Percentiles rank a stretch among this genome's conserved stretches.
Evolutionary conservation across 2,113 vertebrate species (phyloP).

Genomic region (human): DNA sequence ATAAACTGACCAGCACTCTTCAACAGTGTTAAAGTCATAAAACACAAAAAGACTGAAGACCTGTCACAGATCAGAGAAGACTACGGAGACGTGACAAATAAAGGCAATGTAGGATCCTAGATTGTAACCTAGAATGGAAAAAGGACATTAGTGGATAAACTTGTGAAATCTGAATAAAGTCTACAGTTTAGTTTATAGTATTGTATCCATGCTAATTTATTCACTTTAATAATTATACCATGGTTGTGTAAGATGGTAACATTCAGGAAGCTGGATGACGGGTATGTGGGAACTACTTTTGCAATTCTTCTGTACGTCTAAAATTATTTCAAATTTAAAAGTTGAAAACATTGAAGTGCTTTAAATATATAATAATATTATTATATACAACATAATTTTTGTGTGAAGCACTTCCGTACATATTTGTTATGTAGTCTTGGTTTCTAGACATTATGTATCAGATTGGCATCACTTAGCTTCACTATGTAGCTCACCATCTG

Average conservation of each 20-base stretch:
- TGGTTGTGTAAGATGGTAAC: not conserved
- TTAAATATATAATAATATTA: not conserved
- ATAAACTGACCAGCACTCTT: not conserved
- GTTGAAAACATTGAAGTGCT: not conserved
- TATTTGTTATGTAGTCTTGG: not conserved
- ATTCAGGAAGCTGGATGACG: not conserved
- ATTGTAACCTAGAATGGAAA: not conserved
- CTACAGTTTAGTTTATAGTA: not conserved
- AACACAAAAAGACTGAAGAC: not conserved
- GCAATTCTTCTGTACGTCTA: not conserved
- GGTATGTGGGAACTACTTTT: not conserved
- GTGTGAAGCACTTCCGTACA: not conserved
- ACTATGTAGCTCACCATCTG: not conserved
- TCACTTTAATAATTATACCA: not conserved
- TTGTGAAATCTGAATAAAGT: not conserved
- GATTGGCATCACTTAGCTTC: not conserved
- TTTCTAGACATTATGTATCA: not conserved
- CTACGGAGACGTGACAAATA: not conserved
- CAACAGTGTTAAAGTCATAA: not conserved
- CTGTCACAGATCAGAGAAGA: not conserved
- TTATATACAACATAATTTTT: not conserved
- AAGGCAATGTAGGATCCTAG: not conserved
- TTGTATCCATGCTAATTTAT: not conserved
- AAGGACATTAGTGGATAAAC: not conserved
- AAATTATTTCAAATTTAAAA: slow-evolving; percentile 32